Evolutionary conservation across 2,888 invertebrate species (phyloP), one percentile per base, ranked within the genome.

Genomic region (Ectobius pallidus): DNA sequence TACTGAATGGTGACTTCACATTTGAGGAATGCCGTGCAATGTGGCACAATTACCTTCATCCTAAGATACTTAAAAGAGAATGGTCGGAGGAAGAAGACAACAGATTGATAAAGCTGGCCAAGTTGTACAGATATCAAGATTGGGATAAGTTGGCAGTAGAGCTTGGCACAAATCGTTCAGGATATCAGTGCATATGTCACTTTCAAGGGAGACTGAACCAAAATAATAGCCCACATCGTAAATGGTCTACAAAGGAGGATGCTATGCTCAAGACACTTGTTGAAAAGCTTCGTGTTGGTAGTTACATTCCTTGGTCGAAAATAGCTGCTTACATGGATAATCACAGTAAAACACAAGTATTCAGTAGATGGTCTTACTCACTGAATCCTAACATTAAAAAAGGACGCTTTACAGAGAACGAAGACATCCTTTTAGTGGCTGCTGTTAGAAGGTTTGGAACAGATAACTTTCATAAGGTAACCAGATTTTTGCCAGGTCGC

Each of bases 241-340:
- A 68, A 30, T 95, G 95, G 91, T 85, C 88, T 0, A 79, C 82
- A 14, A 86, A 87, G 61, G 95, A 96, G 80, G 91, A 94, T 77
- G 84, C 86, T 67, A 85, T 86, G 65, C 83, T 96, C 2, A 79
- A 85, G 42, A 84, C 87, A 70, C 81, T 91, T 1, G 87, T 95
- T 0, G 86, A 89, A n/a, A 83, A 83, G 74, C 88, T 88, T 75
- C 87, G 85, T 75, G 84, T 89, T 71, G 92, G 91, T 20, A 84
- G 87, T 73, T 87, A 87, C 58, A 90, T 94, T 75, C 91, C 92
- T 0, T 95, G 95, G 94, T 86, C 87, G 2, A 88, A 88, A 79
- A 88, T 94, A 7, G 85, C 87, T 0, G 85, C 85, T 27, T 86
- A 87, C 67, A 89, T 93, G 82, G 86, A 87, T 11, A 86, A 87